A percentile compares a stretch with the other conserved stretches of the same genome.
phyloP scores from a whole-genome alignment of 1,140 invertebrate genomes.

The Olivierus martensii region DNA sequence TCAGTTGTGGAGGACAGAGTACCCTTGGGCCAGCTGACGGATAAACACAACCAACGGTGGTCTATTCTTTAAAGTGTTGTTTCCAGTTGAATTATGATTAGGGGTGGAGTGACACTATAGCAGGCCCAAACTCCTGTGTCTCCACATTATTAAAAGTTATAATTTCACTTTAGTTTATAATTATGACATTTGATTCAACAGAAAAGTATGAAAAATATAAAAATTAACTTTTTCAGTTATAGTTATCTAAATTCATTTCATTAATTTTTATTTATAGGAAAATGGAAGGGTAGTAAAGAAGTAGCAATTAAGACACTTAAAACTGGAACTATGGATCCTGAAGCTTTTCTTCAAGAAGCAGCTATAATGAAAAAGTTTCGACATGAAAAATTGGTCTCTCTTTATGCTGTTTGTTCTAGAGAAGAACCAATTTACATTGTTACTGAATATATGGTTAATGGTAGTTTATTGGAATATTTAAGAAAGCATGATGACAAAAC shows the following conservation, averaged over 20 bases:
- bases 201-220: no score
- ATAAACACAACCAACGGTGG: no score
- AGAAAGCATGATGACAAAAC: conserved; percentile 64
- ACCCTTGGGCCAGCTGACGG: no score
- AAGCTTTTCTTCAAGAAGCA: conserved; percentile 91
- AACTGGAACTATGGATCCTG: conserved; percentile 94
- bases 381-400: conserved; percentile 83
- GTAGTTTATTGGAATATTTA: conserved; percentile 76
- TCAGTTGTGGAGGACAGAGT: no score
- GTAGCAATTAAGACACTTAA: conserved; percentile 92
- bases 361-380: conserved; percentile 97
- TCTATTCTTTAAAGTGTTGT: no score
- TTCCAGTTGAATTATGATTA: no score
- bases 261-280: conserved; percentile 33
- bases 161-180: no score
- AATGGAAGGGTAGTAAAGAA: conserved; percentile 81
- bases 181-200: no score
- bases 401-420: conserved; percentile 87
- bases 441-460: conserved; percentile 91
- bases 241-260: conserved; percentile 20
- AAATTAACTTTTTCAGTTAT: no score
- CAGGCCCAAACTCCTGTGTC: no score
- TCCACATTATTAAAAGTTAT: no score
- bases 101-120: no score
- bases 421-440: conserved; percentile 93